A percentile compares a stretch with the other conserved stretches of the same genome.
Conservation (phyloP, 2,113 vertebrate species). For the Neopipo cinnamomea region DNA sequence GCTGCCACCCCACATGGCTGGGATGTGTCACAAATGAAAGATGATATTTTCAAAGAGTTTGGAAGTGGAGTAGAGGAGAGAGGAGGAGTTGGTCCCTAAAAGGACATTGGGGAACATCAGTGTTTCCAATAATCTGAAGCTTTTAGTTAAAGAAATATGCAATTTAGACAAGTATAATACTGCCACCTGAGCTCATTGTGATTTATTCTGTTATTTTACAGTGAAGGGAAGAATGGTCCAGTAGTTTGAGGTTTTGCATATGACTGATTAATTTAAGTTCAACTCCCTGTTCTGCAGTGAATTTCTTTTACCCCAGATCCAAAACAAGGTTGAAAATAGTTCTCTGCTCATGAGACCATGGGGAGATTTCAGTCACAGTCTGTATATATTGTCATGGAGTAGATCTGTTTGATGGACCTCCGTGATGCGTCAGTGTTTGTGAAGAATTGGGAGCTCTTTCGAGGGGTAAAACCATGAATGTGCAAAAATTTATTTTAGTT, state of each 20-base stretch:
- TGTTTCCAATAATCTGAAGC: background rate
- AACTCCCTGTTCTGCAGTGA: background rate
- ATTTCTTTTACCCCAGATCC: background rate
- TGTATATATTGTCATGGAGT: background rate
- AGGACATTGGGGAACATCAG: background rate
- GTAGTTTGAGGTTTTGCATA: background rate
- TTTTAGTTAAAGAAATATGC: background rate
- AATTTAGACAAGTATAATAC: background rate
- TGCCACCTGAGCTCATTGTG: background rate
- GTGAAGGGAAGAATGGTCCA: background rate
- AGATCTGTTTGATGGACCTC: background rate
- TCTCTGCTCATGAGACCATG: background rate
- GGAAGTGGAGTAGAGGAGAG: background rate
- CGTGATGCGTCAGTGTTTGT: background rate
- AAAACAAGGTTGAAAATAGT: background rate
- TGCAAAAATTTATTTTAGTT: background rate
- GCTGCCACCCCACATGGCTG: slow-evolving; percentile 32
- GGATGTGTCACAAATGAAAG: slow-evolving; percentile 56
- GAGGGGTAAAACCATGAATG: background rate
- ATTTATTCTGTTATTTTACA: background rate
- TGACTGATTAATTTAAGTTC: background rate
- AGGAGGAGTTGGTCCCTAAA: background rate
- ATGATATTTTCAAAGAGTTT: slow-evolving; percentile 28
- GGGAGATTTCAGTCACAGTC: background rate
- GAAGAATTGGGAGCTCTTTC: background rate